Conservation (phyloP, 2,797 vertebrate species). For the Sebastes kiyomatsui region DNA sequence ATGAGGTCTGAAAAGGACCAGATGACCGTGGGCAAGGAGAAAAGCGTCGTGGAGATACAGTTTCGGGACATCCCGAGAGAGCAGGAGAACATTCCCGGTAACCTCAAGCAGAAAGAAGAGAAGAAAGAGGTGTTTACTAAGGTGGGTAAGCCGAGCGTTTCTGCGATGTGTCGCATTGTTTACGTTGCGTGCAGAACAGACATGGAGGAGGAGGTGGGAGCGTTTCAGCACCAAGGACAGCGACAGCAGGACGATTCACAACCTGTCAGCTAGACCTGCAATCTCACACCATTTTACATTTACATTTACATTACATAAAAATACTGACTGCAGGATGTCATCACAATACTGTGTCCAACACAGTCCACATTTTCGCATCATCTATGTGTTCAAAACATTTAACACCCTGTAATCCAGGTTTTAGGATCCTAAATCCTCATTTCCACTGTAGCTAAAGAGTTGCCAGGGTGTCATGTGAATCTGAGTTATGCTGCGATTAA, state of each 20-base stretch:
- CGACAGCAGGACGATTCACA: conserved; percentile 36
- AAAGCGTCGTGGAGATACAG: conserved; percentile 81
- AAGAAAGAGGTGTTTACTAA: conserved; percentile 86
- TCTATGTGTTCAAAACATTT: background rate
- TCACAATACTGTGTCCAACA: background rate
- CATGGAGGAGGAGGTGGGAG: conserved; percentile 43
- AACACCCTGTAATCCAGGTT: background rate
- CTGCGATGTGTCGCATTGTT: conserved; percentile 43
- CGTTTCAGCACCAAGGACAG: conserved; percentile 86
- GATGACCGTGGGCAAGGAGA: conserved; percentile 79
- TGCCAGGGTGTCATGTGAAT: background rate
- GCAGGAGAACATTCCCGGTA: conserved; percentile 69
- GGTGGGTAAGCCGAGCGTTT: conserved; percentile 61
- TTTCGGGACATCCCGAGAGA: conserved; percentile 80
- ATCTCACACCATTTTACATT: background rate
- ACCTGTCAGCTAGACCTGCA: background rate
- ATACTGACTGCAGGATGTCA: background rate
- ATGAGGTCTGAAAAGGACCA: conserved; percentile 88
- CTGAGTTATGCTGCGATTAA: background rate
- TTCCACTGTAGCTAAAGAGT: background rate
- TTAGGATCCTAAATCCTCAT: background rate
- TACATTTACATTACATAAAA: background rate
- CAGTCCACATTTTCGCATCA: background rate
- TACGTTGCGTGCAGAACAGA: conserved; percentile 29
- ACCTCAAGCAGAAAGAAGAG: conserved; percentile 84